These are phyloP conservation scores for Raja brachyura DNA, from an alignment of 2,113 vertebrate genomes.

Conservation along the genomic window DNA sequence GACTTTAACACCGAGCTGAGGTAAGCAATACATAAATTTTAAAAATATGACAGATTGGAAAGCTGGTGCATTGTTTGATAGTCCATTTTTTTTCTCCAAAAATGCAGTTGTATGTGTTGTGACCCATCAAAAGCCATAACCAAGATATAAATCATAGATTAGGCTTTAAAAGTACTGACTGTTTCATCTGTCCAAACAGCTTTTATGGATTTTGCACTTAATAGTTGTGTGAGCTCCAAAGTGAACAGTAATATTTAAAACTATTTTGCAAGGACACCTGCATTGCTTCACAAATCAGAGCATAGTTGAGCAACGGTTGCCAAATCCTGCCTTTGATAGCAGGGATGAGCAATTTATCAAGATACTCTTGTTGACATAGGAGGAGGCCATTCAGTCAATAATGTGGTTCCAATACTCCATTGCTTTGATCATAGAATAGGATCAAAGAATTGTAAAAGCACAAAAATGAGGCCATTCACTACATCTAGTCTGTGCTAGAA, in stretches of 20 bases:
- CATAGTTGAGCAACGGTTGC: neutral
- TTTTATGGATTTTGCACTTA: slow-evolving; percentile 13
- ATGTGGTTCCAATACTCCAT: too few species aligned
- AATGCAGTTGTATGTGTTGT: slow-evolving; percentile 5
- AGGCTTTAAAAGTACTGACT: slow-evolving; percentile 3
- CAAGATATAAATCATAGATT: slow-evolving; percentile 23
- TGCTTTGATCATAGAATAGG: too few species aligned
- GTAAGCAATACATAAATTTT: neutral
- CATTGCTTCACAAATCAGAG: neutral
- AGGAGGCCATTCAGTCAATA: neutral
- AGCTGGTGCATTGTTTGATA: neutral
- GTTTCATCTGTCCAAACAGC: neutral
- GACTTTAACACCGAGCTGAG: too few species aligned
- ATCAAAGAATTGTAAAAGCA: too few species aligned
- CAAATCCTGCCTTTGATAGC: neutral
- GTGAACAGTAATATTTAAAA: neutral
- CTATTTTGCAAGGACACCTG: slow-evolving; percentile 23
- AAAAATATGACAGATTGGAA: slow-evolving; percentile 13
- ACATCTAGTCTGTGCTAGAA: too few species aligned
- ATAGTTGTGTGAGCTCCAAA: slow-evolving; percentile 10
- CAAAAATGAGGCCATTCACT: too few species aligned
- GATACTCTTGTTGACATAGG: neutral
- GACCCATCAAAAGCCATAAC: slow-evolving; percentile 26
- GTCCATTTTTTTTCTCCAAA: neutral
- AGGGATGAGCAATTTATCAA: neutral